Conservation (phyloP, 2,113 vertebrate genomes). For the Gymnogyps californianus region DNA sequence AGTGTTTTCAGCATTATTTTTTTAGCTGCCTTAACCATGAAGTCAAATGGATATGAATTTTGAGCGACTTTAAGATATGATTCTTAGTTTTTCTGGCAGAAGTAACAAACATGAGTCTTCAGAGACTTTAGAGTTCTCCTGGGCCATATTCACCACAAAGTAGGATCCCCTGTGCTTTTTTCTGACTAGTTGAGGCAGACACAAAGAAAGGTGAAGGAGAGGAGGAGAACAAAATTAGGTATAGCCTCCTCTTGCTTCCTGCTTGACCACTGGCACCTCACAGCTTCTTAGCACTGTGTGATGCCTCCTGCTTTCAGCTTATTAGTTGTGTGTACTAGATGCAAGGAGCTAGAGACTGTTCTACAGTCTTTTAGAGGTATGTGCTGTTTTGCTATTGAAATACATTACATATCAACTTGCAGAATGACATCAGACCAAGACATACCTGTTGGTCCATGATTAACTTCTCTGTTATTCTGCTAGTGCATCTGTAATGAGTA, state of each 20-base stretch:
- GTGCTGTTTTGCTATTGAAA: not conserved
- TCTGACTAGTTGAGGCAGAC: not conserved
- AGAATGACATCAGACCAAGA: not conserved
- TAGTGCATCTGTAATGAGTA: not conserved
- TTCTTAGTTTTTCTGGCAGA: not conserved
- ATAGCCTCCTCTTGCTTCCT: accelerated
- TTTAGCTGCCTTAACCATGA: not conserved
- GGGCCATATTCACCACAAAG: not conserved
- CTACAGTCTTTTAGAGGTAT: too few relatives aligned
- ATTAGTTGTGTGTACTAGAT: not conserved
- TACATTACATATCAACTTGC: accelerated
- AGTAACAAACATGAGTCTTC: not conserved
- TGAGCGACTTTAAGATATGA: not conserved
- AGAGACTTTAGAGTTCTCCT: not conserved
- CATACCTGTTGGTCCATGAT: not conserved
- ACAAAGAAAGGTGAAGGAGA: not conserved
- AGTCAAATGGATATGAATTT: not conserved
- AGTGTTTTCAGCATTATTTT: not conserved
- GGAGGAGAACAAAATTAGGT: not conserved
- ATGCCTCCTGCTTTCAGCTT: not conserved
- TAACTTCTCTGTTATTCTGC: not conserved
- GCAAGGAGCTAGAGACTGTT: not conserved
- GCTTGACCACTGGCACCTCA: not conserved
- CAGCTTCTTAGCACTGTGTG: not conserved
- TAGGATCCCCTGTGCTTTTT: not conserved